Percentiles rank a stretch among this genome's conserved stretches.
Conservation (phyloP, 2,888 invertebrate genomes). For the Pseudoips prasinana region DNA sequence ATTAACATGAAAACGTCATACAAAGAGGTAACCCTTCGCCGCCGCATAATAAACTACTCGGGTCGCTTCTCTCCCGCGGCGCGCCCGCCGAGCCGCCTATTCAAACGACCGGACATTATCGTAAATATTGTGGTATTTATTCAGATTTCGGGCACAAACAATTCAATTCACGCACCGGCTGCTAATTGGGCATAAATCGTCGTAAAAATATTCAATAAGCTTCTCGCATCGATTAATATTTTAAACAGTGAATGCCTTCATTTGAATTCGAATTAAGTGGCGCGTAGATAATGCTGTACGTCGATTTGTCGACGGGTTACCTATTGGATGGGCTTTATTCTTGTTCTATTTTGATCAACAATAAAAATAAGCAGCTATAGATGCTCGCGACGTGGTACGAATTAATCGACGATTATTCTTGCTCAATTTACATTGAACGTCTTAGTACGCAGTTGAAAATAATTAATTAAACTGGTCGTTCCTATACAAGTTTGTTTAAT, state of each 20-base stretch:
- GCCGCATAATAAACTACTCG: constrained; percentile 63
- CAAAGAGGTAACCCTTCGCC: constrained; percentile 75
- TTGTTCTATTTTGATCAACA: constrained; percentile 37
- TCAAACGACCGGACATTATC: constrained; percentile 72
- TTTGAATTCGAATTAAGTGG: constrained; percentile 67
- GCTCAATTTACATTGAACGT: constrained; percentile 50
- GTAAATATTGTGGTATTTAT: constrained; percentile 81
- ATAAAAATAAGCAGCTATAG: constrained; percentile 29
- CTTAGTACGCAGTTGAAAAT: constrained; percentile 40
- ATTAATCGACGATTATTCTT: constrained; percentile 36
- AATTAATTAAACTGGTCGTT: constrained; percentile 48
- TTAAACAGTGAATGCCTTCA: constrained; percentile 67
- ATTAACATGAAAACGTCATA: constrained; percentile 73
- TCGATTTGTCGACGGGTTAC: constrained; percentile 58
- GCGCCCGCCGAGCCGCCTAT: constrained; percentile 59
- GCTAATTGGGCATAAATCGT: constrained; percentile 79
- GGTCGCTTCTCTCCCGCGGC: constrained; percentile 58
- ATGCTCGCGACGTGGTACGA: constrained; percentile 39
- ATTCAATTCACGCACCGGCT: constrained; percentile 78
- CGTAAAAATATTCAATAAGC: constrained; percentile 77
- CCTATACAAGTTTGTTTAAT: constrained; percentile 32
- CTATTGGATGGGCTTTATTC: constrained; percentile 47
- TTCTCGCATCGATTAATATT: constrained; percentile 74
- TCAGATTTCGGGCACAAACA: constrained; percentile 77
- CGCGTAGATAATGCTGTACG: constrained; percentile 61